Base-by-base conservation (phyloP, 2,113 vertebrate genomes). In the Cyanoliseus patagonus region DNA sequence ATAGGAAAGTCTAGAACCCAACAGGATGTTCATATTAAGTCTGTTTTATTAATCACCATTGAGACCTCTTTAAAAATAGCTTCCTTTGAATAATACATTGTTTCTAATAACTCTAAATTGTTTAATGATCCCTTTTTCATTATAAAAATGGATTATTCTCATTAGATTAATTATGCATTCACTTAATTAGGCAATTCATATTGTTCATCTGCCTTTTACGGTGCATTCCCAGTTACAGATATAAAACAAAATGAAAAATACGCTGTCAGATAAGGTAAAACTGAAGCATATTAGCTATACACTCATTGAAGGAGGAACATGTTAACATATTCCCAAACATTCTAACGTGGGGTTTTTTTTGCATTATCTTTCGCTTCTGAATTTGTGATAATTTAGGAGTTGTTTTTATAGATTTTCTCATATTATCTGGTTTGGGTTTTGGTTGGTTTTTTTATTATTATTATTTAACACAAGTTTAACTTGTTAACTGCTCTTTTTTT, bases 1-100 rank as follows among this genome's bases (percentile, higher is more conserved):
- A 79, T 53, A 55, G n/a, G 72, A 44, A 80, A 85, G 46, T 62
- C 57, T 83, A n/a, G 61, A 90, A 94, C 77, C 68, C 68, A 84
- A 82, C 44, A 86, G 70, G 52, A 86, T 79, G 30, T 90, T 95
- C 55, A 86, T 59, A 93, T 94, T 95, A 92, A 67, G 69, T 78
- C 39, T 77, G 12, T 94, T 95, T 96, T 91, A 89, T 87, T 95
- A 96, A 93, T 90, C 33, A 74, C 53, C 82, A 23, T 37, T 94
- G 87, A 89, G 70, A 92, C 39, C 39, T 49, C 31, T 8, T 87
- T 94, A 92, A 70, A 86, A 96, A 81, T 80, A 87, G 76, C 83
- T 95, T 88, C 67, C 41, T 95, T 86, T 96, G 85, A 96, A 97
- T 97, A 91, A 97, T 95, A 53, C 77, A 96, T 95, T 80, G 30